These are phyloP conservation scores for Typhlichthys subterraneus DNA, from an alignment of 2,797 vertebrate species.

Conservation along the genomic window DNA sequence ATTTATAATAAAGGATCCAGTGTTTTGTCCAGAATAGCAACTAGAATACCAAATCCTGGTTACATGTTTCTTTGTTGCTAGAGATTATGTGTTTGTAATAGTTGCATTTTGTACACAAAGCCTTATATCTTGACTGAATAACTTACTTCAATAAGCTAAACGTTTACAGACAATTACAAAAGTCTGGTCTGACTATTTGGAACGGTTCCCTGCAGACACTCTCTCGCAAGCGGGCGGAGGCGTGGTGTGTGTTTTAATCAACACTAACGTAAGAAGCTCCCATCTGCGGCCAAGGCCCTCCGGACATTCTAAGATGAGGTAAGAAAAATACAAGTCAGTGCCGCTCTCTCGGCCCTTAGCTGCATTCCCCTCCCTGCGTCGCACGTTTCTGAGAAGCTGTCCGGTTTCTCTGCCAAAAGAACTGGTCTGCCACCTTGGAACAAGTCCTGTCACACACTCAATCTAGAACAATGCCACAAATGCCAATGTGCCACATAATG, in stretches of 20 bases:
- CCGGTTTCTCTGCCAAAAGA: conserved; percentile 34
- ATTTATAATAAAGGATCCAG: no score
- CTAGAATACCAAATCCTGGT: no score
- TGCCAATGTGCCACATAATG: conserved; percentile 27
- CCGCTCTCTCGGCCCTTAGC: conserved; percentile 3
- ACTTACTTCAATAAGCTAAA: conserved; percentile 57
- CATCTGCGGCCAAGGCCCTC: conserved; percentile 66
- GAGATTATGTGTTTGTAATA: no score
- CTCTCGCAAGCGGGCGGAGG: conserved; percentile 48
- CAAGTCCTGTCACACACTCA: conserved; percentile 52
- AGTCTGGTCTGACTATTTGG: conserved; percentile 56
- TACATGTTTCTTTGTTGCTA: no score
- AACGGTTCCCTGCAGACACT: conserved; percentile 51
- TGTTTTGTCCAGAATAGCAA: no score
- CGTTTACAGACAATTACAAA: conserved; percentile 70
- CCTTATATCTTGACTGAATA: background rate
- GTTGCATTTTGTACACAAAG: no score
- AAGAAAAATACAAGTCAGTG: conserved; percentile 53
- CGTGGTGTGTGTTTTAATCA: conserved; percentile 72
- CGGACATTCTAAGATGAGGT: conserved; percentile 60
- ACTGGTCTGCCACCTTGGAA: conserved; percentile 35
- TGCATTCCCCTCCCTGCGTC: conserved; percentile 2
- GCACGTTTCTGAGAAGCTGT: conserved; percentile 29
- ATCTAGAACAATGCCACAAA: conserved; percentile 45
- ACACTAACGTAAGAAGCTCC: conserved; percentile 54